Base-by-base conservation (phyloP, 1,140 invertebrate genomes). In the Conus ventricosus region DNA sequence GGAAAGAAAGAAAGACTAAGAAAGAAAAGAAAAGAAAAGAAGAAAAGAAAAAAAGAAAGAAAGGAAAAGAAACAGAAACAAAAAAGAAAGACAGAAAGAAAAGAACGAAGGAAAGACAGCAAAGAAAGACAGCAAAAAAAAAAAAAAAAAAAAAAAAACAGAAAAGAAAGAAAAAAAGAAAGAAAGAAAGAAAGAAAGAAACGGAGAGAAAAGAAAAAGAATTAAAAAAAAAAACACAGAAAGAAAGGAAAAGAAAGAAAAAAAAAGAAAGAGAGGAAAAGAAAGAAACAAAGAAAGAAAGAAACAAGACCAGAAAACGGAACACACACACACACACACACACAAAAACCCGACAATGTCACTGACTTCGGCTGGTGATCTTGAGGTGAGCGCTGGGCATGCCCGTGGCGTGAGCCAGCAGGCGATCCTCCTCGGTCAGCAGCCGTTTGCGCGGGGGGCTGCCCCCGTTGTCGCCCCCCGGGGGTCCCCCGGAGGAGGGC, bases 331-430 rank as follows among this genome's bases (percentile, higher is more conserved):
- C n/a, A n/a, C n/a, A n/a, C n/a, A n/a, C n/a, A n/a, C n/a, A 13
- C 55, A 13, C 13, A 13, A 57, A 57, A 6, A 57, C 13, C 55
- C 55, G 6, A 57, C 55, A 57, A 57, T 13, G 13, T 7, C 55
- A 57, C 96, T 96, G 95, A 98, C 98, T 97, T 97, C 97, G 96
- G 90, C 97, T 98, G 89, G 97, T 97, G 91, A 99, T 98, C 96
- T 98, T 98, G 91, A 99, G 97, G 95, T 98, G 97, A 88, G 98
- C 97, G 85, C 97, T 97, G 82, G 96, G 96, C 60, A 96, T 95
- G 0, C 90, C 91, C 0, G 93, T 91, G 0, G 93, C 91, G 94
- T 96, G 93, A 93, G 93, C 92, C 86, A 93, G 89, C 11, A 95
- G 83, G 76, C 94, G 88, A 76, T 96, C 95, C 20, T 96, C 96